Evolutionary conservation across 2,888 invertebrate species (phyloP), one percentile per base, ranked within the genome.

Genomic region (Trissoscelio sp.): DNA sequence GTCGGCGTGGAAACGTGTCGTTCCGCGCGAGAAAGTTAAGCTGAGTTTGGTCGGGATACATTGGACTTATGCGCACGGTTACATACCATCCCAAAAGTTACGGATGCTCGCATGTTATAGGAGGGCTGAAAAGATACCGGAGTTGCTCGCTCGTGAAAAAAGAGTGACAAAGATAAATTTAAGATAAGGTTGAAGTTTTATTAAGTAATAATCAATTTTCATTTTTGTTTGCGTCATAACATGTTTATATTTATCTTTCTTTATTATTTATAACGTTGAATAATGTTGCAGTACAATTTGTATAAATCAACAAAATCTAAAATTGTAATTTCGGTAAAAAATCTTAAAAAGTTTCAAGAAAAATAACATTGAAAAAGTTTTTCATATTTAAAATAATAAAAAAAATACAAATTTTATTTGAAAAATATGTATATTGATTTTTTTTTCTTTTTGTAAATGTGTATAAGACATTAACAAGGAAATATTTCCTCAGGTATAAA

Each of bases 21-120:
- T 85, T 83, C 81, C 83, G 67, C 83, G 83, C 84, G 85, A 82
- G 85, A 86, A 86, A 82, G 84, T 83, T 86, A 80, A 85, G 83
- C 83, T 70, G 57, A 78, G 74, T 60, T 83, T 74, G 81, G 77
- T 80, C 72, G 70, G 66, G 72, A 79, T 82, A 75, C 82, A 75
- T 82, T 75, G 82, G 82, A 79, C 82, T 79, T 82, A 79, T 75
- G 79, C 62, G 75, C 72, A 67, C 58, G 57, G 73, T 69, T 81
- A 77, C 81, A 78, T 73, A 82, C 78, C 69, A 74, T 69, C 74
- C 57, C 74, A 48, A 69, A 79, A 82, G 78, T 82, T 82, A 66
- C 74, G 69, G 48, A 77, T 58, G 77, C 70, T 78, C 69, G 57
- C 74, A 58, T 57, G 60, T 44, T 74, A 67, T 46, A 53, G 48